These are phyloP conservation scores for Penaeus monodon DNA, from an alignment of 2,888 invertebrate genomes.

Conservation along the genomic window DNA sequence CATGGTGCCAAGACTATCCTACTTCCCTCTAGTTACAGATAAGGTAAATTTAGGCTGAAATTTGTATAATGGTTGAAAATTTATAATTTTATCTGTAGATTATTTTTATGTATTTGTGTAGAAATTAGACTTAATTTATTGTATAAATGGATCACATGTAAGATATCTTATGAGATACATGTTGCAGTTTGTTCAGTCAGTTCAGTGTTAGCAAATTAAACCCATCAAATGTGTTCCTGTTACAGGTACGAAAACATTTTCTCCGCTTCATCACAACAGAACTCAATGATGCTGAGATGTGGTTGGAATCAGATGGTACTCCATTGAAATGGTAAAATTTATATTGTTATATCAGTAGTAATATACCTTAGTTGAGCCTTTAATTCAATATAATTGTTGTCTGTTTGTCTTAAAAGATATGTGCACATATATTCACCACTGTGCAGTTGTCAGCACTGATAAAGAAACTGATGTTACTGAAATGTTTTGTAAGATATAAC, in stretches of 20 bases:
- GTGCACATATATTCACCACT: too few species aligned
- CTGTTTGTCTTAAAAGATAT: too few species aligned
- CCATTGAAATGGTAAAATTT: constrained; percentile 83
- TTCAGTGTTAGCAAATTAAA: too few species aligned
- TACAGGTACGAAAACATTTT: constrained; percentile 83
- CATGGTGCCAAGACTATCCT: constrained; percentile 92
- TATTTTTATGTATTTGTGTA: too few species aligned
- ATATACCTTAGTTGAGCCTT: too few species aligned
- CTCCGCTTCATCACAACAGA: constrained; percentile 84
- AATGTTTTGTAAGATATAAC: neutral
- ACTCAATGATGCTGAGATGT: constrained; percentile 88
- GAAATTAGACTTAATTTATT: too few species aligned
- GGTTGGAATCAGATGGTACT: constrained; percentile 92
- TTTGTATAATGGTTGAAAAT: neutral
- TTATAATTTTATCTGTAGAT: neutral
- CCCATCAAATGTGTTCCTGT: too few species aligned
- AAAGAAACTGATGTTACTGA: neutral
- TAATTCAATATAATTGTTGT: too few species aligned
- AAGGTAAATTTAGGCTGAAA: constrained; percentile 77
- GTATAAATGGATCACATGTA: too few species aligned
- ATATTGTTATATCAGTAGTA: neutral
- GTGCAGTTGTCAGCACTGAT: neutral
- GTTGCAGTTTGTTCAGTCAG: too few species aligned
- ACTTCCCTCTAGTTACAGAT: constrained; percentile 94
- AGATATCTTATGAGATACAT: too few species aligned